phyloP scores from a whole-genome alignment of 2,888 invertebrate species.

The Conops quadrifasciatus region DNA sequence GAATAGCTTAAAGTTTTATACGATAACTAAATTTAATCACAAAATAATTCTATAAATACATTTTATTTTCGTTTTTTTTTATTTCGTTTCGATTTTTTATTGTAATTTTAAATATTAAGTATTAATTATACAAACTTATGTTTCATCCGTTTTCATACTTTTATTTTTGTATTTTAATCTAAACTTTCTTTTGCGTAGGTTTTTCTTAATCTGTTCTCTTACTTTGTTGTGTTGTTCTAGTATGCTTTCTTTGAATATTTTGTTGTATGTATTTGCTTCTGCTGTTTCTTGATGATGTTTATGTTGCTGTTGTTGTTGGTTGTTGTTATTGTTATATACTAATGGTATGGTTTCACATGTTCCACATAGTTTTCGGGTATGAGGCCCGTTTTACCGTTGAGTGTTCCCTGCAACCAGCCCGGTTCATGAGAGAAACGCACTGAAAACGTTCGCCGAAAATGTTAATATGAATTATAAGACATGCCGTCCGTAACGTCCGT shows the following conservation, averaged over 20 bases:
- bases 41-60: no score
- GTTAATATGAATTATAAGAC: no score
- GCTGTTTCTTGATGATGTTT: neutral
- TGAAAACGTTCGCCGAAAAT: constrained; percentile 55
- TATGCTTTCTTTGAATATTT: neutral
- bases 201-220: neutral
- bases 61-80: neutral
- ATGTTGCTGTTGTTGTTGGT: no score
- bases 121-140: neutral
- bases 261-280: neutral
- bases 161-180: neutral
- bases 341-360: constrained; percentile 65
- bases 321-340: constrained; percentile 20
- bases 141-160: neutral
- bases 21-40: no score
- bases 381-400: constrained; percentile 90
- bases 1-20: no score
- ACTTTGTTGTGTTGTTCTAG: neutral
- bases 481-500: no score
- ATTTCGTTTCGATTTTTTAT: neutral
- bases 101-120: neutral
- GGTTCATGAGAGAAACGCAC: constrained; percentile 92
- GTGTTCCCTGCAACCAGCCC: constrained; percentile 95
- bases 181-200: neutral
- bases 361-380: constrained; percentile 98